These are phyloP conservation scores for Masnerella sp. DNA, from an alignment of 2,888 invertebrate genomes.

Conservation along the genomic window DNA sequence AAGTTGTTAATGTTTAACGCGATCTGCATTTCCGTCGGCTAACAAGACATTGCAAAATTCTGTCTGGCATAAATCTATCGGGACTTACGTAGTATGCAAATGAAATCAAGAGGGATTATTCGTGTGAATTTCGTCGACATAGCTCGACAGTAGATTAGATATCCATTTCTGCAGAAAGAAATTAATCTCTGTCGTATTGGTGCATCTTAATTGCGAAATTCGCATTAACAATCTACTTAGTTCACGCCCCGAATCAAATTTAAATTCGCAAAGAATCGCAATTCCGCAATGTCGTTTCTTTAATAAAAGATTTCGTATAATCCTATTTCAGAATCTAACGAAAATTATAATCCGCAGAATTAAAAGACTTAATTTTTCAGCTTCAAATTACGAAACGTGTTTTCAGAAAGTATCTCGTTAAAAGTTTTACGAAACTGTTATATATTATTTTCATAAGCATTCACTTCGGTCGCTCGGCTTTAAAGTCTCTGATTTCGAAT, in stretches of 20 bases:
- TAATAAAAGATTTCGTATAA: too few species aligned
- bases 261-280: too few species aligned
- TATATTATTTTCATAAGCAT: too few species aligned
- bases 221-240: constrained; percentile 7
- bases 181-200: constrained; percentile 24
- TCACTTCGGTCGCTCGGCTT: too few species aligned
- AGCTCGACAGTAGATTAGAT: constrained; percentile 48
- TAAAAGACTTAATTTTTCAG: too few species aligned
- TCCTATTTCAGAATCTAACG: too few species aligned
- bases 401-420: too few species aligned
- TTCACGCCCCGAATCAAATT: constrained; percentile 6
- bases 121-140: constrained; percentile 48
- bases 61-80: constrained; percentile 43
- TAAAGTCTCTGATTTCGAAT: too few species aligned
- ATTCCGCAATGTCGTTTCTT: too few species aligned
- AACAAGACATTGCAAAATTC: constrained; percentile 43
- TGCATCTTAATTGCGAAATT: constrained; percentile 20
- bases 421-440: too few species aligned
- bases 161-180: constrained; percentile 39
- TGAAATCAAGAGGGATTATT: constrained; percentile 42
- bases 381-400: too few species aligned
- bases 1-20: constrained; percentile 5
- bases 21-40: constrained; percentile 17
- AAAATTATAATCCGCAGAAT: too few species aligned
- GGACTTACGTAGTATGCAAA: constrained; percentile 43